Conservation (phyloP, 2,888 invertebrate genomes). For the Ctena decussata region DNA sequence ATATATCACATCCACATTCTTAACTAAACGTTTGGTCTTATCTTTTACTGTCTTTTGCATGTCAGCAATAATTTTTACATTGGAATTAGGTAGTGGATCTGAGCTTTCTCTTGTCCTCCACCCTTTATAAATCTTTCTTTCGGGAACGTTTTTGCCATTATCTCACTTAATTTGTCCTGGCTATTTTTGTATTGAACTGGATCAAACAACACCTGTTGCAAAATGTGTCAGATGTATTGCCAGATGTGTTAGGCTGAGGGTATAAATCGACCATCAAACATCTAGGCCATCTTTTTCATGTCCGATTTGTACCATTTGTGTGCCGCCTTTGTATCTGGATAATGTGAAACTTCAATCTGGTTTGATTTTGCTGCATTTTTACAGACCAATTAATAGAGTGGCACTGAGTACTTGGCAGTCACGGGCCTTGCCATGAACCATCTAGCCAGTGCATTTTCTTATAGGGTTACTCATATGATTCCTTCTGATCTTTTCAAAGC, state of each 20-base stretch:
- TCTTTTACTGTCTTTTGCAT: background rate
- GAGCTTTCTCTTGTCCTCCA: background rate
- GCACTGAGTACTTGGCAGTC: slow-evolving; percentile 16
- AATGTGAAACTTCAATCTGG: background rate
- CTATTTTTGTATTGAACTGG: background rate
- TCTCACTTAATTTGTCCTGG: background rate
- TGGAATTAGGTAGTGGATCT: background rate
- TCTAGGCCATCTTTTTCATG: background rate
- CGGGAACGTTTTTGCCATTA: background rate
- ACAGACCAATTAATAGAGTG: slow-evolving; percentile 1
- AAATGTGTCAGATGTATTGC: background rate
- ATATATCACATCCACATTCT: too few species aligned
- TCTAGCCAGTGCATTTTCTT: slow-evolving; percentile 30
- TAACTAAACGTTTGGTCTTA: background rate
- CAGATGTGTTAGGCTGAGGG: background rate
- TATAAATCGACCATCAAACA: background rate
- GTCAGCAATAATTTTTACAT: background rate
- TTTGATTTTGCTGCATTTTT: background rate
- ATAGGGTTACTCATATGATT: slow-evolving; percentile 33
- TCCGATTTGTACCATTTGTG: background rate
- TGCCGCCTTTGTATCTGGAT: background rate
- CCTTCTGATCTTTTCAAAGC: slow-evolving; percentile 16
- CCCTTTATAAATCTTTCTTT: background rate
- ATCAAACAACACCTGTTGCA: background rate
- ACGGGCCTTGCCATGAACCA: slow-evolving; percentile 41